Conservation (phyloP, 2,797 vertebrate genomes). For the Siniperca undulata region DNA sequence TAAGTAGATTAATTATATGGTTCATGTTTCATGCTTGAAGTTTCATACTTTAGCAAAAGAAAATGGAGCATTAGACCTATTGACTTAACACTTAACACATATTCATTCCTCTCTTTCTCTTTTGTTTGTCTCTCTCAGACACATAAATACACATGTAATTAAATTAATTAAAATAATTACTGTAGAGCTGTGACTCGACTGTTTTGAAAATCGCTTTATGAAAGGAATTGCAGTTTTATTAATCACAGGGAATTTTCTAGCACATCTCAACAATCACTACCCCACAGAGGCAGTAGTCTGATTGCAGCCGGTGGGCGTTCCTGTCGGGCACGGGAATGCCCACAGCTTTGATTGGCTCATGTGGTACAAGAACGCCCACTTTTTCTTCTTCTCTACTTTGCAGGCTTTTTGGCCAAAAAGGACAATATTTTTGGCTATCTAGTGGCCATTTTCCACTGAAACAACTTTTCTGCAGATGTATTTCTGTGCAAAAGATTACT, state of each 20-base stretch:
- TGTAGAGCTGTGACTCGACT: not conserved
- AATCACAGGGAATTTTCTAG: slow-evolving; percentile 27
- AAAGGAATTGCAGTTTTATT: not conserved
- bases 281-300: not conserved
- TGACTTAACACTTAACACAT: not conserved
- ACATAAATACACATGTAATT: not conserved
- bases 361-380: no score
- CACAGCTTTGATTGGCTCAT: no score
- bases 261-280: not conserved
- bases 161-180: not conserved
- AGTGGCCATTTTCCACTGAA: no score
- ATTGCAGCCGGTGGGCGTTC: no score
- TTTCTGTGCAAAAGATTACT: no score
- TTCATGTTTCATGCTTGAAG: slow-evolving; percentile 31
- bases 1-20: slow-evolving; percentile 35
- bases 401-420: no score
- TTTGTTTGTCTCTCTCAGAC: slow-evolving; percentile 2
- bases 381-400: no score
- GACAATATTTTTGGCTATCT: no score
- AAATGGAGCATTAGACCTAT: slow-evolving; percentile 11
- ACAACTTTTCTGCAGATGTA: no score
- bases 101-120: not conserved
- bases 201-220: not conserved
- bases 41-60: not conserved
- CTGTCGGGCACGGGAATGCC: no score